Base-by-base conservation (phyloP, 2,797 vertebrate species). In the Paguma larvata region DNA sequence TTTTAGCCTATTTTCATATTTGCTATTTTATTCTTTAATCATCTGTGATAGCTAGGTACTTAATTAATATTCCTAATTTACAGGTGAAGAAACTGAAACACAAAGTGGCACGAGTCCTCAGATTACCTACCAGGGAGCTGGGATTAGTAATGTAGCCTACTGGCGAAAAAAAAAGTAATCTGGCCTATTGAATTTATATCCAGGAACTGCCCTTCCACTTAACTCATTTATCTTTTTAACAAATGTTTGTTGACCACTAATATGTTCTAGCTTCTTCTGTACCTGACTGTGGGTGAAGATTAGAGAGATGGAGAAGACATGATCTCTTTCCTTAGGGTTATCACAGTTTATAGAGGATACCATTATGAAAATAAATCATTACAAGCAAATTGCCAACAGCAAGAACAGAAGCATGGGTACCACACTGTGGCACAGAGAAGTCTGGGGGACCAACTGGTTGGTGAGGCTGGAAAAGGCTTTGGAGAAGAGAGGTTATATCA, bases 71-170 rank as follows among this genome's bases (percentile, higher is more conserved):
- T 83, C 72, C 34, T 53, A 92, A 32, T 62, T 92, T 83, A 46
- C 46, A 92, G 70, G 21, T 75, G 77, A 84, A 44, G 53, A 80
- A 91, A 70, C 63, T 18, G 38, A 96, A 77, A 82, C 11, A 92
- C 27, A 65, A 32, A 53, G 32, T 75, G 82, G 9, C 13, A 30
- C 38, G n/a, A 77, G 16, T 92, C 48, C 34, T 34, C 3, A 13
- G 32, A 34, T 51, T 15, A 79, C 23, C 38, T 30, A 79, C 32
- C 30, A 30, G 34, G 46, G 18, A n/a, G 34, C 4, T 63, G 18
- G 27, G 51, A 25, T 70, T 80, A 75, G 34, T 30, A 72, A 34
- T 38, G 25, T 48, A 21, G 59, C 59, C 48, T 41, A 30, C 3
- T n/a, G 78, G 19, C 38, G 19, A 21, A 9, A 23, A 56, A 56